phyloP scores from a whole-genome alignment of 2,113 vertebrate species.

The Panthera uncia region DNA sequence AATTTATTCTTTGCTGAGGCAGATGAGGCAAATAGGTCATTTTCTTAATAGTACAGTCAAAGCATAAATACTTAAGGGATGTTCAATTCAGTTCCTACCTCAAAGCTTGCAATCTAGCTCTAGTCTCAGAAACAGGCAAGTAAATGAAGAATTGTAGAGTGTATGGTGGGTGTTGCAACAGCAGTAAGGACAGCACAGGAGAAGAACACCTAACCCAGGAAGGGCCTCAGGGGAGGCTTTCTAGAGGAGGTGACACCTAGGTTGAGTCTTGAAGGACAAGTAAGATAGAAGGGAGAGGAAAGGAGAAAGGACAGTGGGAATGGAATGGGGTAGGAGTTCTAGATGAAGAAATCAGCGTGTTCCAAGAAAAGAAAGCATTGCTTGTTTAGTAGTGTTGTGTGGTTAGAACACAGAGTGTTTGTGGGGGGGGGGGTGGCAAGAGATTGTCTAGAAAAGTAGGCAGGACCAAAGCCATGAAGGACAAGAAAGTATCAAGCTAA shows the following conservation, averaged over 20 bases:
- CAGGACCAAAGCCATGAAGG: neutral
- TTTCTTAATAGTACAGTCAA: neutral
- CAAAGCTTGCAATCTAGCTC: neutral
- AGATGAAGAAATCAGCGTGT: neutral
- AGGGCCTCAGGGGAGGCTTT: neutral
- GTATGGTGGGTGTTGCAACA: rapidly evolving
- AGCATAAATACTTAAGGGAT: neutral
- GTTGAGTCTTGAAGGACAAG: neutral
- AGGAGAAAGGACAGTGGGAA: neutral
- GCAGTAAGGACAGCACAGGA: neutral
- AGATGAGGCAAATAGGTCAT: neutral
- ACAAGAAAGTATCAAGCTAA: neutral
- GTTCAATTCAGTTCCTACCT: neutral
- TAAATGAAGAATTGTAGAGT: neutral
- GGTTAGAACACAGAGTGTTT: neutral
- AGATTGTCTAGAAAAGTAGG: neutral
- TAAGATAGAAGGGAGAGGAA: neutral
- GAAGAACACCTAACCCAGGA: neutral
- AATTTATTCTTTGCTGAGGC: slow-evolving; percentile 24
- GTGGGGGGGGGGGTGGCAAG: neutral
- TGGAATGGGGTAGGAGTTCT: neutral
- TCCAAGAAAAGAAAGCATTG: neutral
- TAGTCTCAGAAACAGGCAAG: slow-evolving; percentile 15
- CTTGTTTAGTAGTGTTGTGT: neutral
- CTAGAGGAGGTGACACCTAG: neutral